Evolutionary conservation across 2,797 vertebrate species (phyloP).

Genomic region (Bradypodion pumilum): DNA sequence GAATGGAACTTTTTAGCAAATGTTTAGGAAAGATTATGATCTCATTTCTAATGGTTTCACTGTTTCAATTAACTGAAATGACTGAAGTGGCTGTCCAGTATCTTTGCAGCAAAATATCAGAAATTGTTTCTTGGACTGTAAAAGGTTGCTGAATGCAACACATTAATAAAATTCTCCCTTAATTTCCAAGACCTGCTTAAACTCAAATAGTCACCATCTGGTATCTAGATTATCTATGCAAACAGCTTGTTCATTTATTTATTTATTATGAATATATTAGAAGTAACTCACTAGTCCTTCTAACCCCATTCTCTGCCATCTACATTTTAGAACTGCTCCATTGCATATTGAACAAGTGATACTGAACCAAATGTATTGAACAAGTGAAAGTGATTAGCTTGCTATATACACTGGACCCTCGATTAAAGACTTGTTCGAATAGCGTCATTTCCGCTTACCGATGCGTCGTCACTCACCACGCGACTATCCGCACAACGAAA

Average conservation of each 20-base stretch:
- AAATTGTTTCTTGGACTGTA: not conserved
- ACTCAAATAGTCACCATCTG: not conserved
- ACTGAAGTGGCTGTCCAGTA: not conserved
- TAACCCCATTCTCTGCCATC: too few species aligned
- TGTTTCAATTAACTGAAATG: not conserved
- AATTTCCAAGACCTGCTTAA: not conserved
- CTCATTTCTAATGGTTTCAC: not conserved
- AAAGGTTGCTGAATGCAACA: not conserved
- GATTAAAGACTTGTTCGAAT: too few species aligned
- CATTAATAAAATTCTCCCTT: not conserved
- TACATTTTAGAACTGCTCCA: not conserved
- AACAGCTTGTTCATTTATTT: not conserved
- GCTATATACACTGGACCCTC: not conserved
- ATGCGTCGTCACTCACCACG: too few species aligned
- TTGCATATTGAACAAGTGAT: not conserved
- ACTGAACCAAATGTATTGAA: not conserved
- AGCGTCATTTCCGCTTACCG: too few species aligned
- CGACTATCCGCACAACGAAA: too few species aligned
- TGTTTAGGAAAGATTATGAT: not conserved
- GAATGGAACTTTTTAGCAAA: slow-evolving; percentile 26
- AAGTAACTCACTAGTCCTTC: too few species aligned
- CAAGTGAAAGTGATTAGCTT: not conserved
- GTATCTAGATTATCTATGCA: not conserved
- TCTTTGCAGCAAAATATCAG: not conserved
- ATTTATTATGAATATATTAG: not conserved